Evolutionary conservation across 1,140 invertebrate species (phyloP).

Genomic region (Penaeus vannamei): DNA sequence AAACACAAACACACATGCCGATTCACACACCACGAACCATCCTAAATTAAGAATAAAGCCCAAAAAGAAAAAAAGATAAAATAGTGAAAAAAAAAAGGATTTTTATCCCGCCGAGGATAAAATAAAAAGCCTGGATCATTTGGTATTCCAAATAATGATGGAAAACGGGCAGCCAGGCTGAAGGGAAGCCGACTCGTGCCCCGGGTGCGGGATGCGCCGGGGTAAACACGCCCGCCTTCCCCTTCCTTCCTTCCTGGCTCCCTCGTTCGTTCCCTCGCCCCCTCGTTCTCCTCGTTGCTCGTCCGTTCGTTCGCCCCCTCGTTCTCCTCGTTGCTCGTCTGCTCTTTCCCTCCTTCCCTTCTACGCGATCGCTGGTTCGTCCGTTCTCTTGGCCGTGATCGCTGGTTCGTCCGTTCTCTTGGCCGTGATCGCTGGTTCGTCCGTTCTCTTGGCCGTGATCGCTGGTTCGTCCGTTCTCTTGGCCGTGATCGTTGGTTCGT

Average conservation of each 20-base stretch:
- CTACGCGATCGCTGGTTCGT: no score
- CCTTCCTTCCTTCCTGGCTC: background rate
- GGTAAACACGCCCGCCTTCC: conserved; percentile 38
- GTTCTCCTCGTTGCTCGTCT: no score
- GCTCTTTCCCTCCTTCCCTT: no score
- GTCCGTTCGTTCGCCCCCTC: no score
- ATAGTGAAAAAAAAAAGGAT: background rate
- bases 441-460: no score
- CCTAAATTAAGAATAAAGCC: no score
- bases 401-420: no score
- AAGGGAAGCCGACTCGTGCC: conserved; percentile 31
- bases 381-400: no score
- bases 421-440: no score
- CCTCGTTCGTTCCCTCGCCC: background rate
- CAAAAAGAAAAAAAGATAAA: background rate
- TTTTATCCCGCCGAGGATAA: background rate
- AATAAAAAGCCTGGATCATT: conserved; percentile 48
- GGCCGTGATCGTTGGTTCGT: background rate
- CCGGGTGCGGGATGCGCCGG: conserved; percentile 29
- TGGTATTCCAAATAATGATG: conserved; percentile 57
- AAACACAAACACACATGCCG: no score
- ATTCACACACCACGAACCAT: no score
- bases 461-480: no score
- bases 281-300: background rate
- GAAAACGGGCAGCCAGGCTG: conserved; percentile 36